Conservation (phyloP, 30 jellyfish, hydroid and myxozoan genomes). For the Aurelia aurita complex sp. Pacific region DNA sequence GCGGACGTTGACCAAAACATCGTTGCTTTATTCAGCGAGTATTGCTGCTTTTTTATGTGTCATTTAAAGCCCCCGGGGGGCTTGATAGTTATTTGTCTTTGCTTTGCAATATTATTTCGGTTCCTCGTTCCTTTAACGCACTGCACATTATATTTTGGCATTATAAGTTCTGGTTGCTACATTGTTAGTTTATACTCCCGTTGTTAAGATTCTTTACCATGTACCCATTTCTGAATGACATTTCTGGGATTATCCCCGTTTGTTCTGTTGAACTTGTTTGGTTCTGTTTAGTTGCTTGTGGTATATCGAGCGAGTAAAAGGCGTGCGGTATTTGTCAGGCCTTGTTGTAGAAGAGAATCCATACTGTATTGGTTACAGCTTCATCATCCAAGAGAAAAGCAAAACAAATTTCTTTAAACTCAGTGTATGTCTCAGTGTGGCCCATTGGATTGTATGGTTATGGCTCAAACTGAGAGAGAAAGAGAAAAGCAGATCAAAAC, state of each 20-base stretch:
- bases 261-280: slow-evolving; percentile 4
- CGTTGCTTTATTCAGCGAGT: neutral
- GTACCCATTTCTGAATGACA: neutral
- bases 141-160: too few species aligned
- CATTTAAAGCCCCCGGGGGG: neutral
- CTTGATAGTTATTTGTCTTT: neutral
- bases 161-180: too few species aligned
- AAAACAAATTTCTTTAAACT: neutral
- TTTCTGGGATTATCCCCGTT: neutral
- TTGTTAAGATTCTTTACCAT: neutral
- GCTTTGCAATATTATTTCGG: too few species aligned
- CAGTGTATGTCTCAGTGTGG: neutral
- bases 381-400: neutral
- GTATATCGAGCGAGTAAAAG: neutral
- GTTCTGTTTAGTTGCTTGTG: neutral
- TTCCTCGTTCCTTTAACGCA: too few species aligned
- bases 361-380: neutral
- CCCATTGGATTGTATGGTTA: neutral
- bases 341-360: neutral
- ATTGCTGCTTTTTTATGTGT: neutral
- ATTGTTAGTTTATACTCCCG: too few species aligned
- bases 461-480: neutral
- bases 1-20: neutral
- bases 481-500: too few species aligned
- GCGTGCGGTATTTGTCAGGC: neutral